Evolutionary conservation across 92 coral and sea anemone species (phyloP), one percentile per base, ranked within the genome.

Genomic region (Nematostella vectensis): DNA sequence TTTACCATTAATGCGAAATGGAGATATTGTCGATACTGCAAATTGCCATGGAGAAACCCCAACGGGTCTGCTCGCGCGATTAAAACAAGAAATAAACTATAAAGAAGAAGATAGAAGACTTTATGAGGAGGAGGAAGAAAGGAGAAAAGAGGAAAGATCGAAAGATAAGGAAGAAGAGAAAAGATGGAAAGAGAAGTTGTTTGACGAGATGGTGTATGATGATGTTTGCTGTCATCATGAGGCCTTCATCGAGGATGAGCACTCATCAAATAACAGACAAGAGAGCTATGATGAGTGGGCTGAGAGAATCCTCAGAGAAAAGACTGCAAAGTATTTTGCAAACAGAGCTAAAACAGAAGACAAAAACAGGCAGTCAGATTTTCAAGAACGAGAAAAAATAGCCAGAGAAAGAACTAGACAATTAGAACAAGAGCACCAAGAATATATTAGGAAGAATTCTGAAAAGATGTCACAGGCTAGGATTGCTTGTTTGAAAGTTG

Each of bases 241-340:
- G 27, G 81, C 79, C 25, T 19, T 50, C 0, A 27, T 23, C 19
- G 56, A 78, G 20, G 78, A 70, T 39, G 62, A 61, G 21, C 31
- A 23, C 4, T 27, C 53, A 11, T 10, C 51, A 45, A 88, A 59
- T 9, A 50, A 71, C 58, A 27, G 44, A 1, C 56, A 48, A 19
- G 96, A 89, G 63, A 37, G 80, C 1, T 93, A 87, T 40, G 79
- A 93, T 49, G 77, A 70, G 13, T 93, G 99, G 99, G 96, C 82
- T 2, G 93, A 82, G 3, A 55, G 94, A 44, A 87, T 93, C 11
- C 17, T 27, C 9, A 48, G 54, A 44, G 83, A 80, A 81, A 70
- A 76, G 23, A 57, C 61, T 21, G 71, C 50, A 31, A 78, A 82
- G 30, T 27, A 50, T 25, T 55, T 31, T 45, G 48, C 25, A 50